These are phyloP conservation scores for Atopsyche davidsoni DNA, from an alignment of 1,140 invertebrate genomes.

Conservation along the genomic window DNA sequence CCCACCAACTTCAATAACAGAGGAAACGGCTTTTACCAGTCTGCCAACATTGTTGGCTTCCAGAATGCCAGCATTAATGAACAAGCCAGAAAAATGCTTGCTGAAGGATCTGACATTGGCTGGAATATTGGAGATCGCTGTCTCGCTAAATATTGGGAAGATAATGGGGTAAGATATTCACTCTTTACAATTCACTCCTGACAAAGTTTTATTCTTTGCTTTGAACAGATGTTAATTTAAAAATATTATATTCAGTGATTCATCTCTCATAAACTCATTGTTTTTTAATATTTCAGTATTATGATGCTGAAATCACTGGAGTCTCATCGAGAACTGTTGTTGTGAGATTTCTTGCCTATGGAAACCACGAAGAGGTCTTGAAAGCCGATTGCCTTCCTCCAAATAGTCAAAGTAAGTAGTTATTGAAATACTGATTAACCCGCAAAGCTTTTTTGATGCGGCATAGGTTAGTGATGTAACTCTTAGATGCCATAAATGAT, in stretches of 20 bases:
- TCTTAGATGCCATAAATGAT: too few species aligned
- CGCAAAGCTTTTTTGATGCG: too few species aligned
- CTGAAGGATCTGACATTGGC: conserved; percentile 41
- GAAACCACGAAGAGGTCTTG: conserved; percentile 83
- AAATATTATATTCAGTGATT: not conserved
- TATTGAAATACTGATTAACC: too few species aligned
- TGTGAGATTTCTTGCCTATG: conserved; percentile 79
- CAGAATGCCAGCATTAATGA: conserved; percentile 55
- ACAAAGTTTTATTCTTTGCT: too few species aligned
- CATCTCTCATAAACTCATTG: not conserved
- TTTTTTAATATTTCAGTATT: conserved; percentile 60
- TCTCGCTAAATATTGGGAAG: conserved; percentile 89
- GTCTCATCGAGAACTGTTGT: conserved; percentile 74
- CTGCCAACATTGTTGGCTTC: conserved; percentile 53
- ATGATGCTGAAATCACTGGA: conserved; percentile 74
- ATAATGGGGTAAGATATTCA: conserved; percentile 63
- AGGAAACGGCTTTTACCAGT: conserved; percentile 45
- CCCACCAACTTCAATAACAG: conserved; percentile 19
- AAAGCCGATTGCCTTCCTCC: conserved; percentile 70
- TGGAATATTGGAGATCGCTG: conserved; percentile 77
- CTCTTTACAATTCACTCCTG: conserved; percentile 11
- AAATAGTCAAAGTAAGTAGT: conserved; percentile 38
- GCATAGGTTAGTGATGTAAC: too few species aligned
- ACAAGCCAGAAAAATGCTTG: conserved; percentile 51
- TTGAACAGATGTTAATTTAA: too few species aligned